Percentiles rank a stretch among this genome's conserved stretches.
These are phyloP conservation scores for Hirundichthys speculiger DNA, from an alignment of 2,113 vertebrate species.

Conservation along the genomic window DNA sequence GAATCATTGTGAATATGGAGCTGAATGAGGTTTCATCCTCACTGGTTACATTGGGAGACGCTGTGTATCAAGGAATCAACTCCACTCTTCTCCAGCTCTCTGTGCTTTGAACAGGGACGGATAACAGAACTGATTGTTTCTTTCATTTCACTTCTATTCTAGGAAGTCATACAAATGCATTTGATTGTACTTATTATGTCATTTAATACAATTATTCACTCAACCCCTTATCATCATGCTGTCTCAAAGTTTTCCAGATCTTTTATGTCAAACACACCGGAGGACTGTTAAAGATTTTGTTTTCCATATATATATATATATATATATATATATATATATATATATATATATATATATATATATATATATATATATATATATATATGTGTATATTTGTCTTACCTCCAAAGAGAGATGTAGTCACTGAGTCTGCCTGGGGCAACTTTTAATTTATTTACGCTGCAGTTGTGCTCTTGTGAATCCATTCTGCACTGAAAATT, in stretches of 20 bases:
- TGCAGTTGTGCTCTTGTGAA: conserved; percentile 22
- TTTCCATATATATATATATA: neutral
- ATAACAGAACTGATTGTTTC: neutral
- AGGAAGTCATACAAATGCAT: conserved; percentile 13
- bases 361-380: too few relatives aligned
- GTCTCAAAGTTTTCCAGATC: neutral
- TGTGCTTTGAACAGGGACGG: neutral
- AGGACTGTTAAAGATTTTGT: neutral
- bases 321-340: too few relatives aligned
- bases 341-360: too few relatives aligned
- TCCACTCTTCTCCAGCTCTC: neutral
- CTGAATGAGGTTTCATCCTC: neutral
- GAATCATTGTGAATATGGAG: neutral
- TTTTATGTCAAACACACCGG: neutral
- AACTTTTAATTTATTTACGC: conserved; percentile 53
- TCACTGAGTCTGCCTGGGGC: conserved; percentile 29
- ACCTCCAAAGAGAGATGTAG: conserved; percentile 24
- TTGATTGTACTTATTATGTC: conserved; percentile 4
- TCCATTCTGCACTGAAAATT: conserved; percentile 41
- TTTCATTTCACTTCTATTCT: neutral
- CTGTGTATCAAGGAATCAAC: conserved; percentile 62
- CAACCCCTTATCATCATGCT: neutral
- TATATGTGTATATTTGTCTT: too few relatives aligned
- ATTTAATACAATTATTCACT: neutral
- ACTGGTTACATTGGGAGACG: conserved; percentile 53